Percentiles rank a stretch among this genome's conserved stretches.
These are phyloP conservation scores for Sclerodermus sp. DNA, from an alignment of 2,888 invertebrate genomes.

Conservation along the genomic window DNA sequence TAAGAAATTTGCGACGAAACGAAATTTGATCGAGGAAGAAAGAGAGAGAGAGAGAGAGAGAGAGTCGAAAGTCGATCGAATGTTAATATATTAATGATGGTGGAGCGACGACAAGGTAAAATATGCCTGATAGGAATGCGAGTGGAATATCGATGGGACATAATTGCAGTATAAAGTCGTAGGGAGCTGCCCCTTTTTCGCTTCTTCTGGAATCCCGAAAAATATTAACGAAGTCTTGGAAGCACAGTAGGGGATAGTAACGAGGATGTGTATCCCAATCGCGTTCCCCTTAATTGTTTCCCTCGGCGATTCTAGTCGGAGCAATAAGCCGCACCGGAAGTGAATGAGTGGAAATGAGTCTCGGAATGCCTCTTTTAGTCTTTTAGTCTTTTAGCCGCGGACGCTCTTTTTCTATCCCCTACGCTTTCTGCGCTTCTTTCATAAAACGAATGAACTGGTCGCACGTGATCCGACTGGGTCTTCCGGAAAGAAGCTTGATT, in stretches of 20 bases:
- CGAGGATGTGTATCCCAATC: constrained; percentile 30
- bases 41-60: constrained; percentile 1
- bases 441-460: constrained; percentile 43
- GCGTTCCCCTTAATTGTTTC: constrained; percentile 32
- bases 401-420: not conserved
- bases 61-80: no score
- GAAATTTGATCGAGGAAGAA: no score
- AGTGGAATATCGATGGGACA: no score
- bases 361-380: constrained; percentile 2
- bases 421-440: constrained; percentile 28
- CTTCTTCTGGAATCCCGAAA: no score
- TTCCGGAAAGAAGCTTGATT: constrained; percentile 17
- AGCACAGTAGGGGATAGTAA: constrained; percentile 9
- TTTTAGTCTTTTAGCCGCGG: not conserved
- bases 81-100: no score
- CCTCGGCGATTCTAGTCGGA: constrained; percentile 12
- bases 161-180: no score
- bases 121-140: no score
- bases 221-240: no score
- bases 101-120: no score
- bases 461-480: constrained; percentile 44
- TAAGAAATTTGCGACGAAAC: no score
- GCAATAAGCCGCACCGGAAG: constrained; percentile 24
- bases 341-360: constrained; percentile 11
- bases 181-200: no score